phyloP scores from a whole-genome alignment of 2,888 invertebrate species.

The Branchipolynoe longqiensis region DNA sequence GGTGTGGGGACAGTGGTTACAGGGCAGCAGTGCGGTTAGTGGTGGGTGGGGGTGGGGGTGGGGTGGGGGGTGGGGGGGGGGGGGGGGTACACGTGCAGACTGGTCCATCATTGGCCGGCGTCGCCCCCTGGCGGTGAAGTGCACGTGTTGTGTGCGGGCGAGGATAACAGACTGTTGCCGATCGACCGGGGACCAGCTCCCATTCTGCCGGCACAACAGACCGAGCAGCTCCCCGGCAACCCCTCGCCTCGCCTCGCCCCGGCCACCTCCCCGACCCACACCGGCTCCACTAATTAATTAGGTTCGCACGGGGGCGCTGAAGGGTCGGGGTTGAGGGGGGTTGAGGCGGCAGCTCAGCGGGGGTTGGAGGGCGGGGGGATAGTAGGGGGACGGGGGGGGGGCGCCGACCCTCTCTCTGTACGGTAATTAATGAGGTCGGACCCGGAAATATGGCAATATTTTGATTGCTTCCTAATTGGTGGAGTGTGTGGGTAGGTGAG shows the following conservation, averaged over 20 bases:
- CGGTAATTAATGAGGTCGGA: slow-evolving; percentile 40
- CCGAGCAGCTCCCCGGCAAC: not conserved
- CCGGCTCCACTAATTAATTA: slow-evolving; percentile 51
- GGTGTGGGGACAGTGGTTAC: too few species aligned
- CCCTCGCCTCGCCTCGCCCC: not conserved
- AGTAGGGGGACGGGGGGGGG: not conserved
- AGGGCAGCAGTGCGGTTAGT: too few species aligned
- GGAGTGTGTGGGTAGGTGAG: too few species aligned
- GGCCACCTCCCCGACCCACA: slow-evolving; percentile 12
- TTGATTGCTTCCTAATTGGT: slow-evolving; percentile 49
- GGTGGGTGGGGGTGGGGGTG: not conserved
- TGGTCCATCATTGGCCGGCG: too few species aligned
- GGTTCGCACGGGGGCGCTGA: not conserved
- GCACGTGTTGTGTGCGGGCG: not conserved
- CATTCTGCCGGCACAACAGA: too few species aligned
- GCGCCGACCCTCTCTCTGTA: slow-evolving; percentile 26
- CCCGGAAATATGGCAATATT: slow-evolving; percentile 53
- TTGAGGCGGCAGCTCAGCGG: too few species aligned
- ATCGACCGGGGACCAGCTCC: not conserved
- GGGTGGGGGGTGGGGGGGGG: not conserved
- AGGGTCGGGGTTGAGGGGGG: slow-evolving; percentile 8
- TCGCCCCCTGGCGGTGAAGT: not conserved
- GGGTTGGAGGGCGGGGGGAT: too few species aligned
- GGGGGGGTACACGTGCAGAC: too few species aligned
- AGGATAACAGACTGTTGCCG: not conserved